Evolutionary conservation across 2,797 vertebrate genomes (phyloP).

Genomic region (Phoxinus dragarum): DNA sequence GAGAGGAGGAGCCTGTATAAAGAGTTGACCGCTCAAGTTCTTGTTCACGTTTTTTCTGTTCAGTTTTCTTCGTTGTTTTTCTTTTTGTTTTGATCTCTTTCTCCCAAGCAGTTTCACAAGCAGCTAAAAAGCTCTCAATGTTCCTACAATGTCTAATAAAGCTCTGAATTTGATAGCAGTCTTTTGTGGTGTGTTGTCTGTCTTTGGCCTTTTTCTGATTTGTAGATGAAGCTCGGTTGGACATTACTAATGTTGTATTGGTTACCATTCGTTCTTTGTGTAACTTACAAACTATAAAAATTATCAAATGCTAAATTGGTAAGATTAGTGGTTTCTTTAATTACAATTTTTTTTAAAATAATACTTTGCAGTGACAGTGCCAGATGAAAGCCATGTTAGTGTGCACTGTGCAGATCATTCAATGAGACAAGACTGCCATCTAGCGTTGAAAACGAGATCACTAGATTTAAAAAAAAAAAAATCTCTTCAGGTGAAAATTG

Average conservation of each 20-base stretch:
- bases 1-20: slow-evolving; percentile 80
- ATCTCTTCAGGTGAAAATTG: neutral
- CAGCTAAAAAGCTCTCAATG: neutral
- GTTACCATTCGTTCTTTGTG: neutral
- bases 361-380: neutral
- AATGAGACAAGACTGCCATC: neutral
- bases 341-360: neutral
- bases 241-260: neutral
- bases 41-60: slow-evolving; percentile 15
- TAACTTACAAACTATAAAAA: neutral
- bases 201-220: neutral
- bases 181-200: neutral
- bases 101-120: neutral
- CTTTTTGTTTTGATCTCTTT: neutral
- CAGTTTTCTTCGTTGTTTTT: neutral
- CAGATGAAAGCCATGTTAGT: neutral
- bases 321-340: neutral
- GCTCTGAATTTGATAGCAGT: neutral
- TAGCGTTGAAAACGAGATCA: neutral
- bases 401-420: neutral
- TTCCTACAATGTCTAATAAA: neutral
- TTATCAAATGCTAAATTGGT: neutral
- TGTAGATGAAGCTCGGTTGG: neutral
- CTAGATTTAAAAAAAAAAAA: too few relatives aligned
- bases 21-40: neutral